A percentile compares a stretch with the other conserved stretches of the same genome.
phyloP scores from a whole-genome alignment of 2,797 vertebrate species.

The Danio aesculapii region DNA sequence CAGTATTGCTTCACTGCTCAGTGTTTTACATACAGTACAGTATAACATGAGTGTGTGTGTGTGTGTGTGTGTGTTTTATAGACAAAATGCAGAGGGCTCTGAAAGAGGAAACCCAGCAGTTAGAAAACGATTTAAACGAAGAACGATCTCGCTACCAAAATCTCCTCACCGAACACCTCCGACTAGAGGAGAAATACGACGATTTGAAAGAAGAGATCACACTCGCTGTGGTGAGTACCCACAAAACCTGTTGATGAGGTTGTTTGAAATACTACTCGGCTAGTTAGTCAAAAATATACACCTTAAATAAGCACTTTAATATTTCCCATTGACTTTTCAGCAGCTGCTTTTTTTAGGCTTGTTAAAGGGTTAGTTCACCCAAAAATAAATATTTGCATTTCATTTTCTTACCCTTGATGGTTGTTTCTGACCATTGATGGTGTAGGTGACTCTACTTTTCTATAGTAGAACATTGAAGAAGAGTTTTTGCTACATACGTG shows the following conservation, averaged over 20 bases:
- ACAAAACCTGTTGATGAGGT: background rate
- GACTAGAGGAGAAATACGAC: slow-evolving; percentile 95
- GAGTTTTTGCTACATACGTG: too few relatives aligned
- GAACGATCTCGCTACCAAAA: slow-evolving; percentile 97
- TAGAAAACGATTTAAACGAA: slow-evolving; percentile 94
- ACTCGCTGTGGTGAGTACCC: slow-evolving; percentile 81
- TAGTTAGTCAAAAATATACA: background rate
- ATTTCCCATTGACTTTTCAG: too few relatives aligned
- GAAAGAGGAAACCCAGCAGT: slow-evolving; percentile 90
- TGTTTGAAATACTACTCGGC: background rate
- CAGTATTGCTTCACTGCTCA: background rate
- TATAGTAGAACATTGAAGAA: too few relatives aligned
- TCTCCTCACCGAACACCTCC: slow-evolving; percentile 94
- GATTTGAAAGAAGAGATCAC: slow-evolving; percentile 93
- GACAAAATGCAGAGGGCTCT: slow-evolving; percentile 92
- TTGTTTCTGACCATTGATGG: too few relatives aligned
- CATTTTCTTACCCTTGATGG: too few relatives aligned
- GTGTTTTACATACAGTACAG: background rate
- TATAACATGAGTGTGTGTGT: slow-evolving; percentile 8
- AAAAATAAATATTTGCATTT: too few relatives aligned
- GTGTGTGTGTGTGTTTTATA: slow-evolving; percentile 61
- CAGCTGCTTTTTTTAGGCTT: too few relatives aligned
- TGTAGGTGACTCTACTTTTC: too few relatives aligned
- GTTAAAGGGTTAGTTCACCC: too few relatives aligned
- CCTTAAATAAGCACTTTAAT: too few relatives aligned